Conservation (phyloP, 2,888 invertebrate species). For the Venusia cambrica region DNA sequence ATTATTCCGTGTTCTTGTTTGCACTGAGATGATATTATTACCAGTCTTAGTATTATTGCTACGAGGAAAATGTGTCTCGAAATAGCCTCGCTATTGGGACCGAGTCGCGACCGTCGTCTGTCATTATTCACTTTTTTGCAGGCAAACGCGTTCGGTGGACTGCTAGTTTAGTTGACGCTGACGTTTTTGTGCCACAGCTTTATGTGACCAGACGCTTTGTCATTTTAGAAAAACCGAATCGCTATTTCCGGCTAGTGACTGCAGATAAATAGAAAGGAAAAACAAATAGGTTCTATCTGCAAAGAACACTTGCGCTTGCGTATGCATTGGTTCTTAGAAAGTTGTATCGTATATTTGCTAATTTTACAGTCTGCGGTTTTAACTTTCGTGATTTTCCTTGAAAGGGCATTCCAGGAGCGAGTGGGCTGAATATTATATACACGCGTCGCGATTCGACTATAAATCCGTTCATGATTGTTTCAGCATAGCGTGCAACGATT, state of each 20-base stretch:
- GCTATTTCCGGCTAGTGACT: constrained; percentile 50
- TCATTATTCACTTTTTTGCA: constrained; percentile 67
- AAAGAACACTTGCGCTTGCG: too few species aligned
- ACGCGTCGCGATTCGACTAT: constrained; percentile 27
- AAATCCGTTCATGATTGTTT: constrained; percentile 42
- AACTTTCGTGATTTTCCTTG: constrained; percentile 24
- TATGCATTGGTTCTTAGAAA: constrained; percentile 25
- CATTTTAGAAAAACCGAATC: constrained; percentile 57
- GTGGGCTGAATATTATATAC: constrained; percentile 12
- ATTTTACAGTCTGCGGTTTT: constrained; percentile 23
- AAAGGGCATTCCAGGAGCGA: constrained; percentile 5
- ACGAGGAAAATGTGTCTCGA: constrained; percentile 70
- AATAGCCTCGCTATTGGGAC: constrained; percentile 66
- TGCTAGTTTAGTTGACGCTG: constrained; percentile 48
- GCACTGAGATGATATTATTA: constrained; percentile 51
- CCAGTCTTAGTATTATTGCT: constrained; percentile 51
- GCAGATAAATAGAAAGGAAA: constrained; percentile 38
- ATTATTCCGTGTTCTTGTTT: constrained; percentile 40
- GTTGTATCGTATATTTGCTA: constrained; percentile 20
- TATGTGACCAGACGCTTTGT: constrained; percentile 55
- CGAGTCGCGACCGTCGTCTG: constrained; percentile 41
- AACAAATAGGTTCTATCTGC: constrained; percentile 33
- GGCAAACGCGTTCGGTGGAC: constrained; percentile 44
- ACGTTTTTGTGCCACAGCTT: constrained; percentile 55
- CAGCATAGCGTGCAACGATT: constrained; percentile 39